Conservation (phyloP, 2,113 vertebrate genomes). For the Podilymbus podiceps region DNA sequence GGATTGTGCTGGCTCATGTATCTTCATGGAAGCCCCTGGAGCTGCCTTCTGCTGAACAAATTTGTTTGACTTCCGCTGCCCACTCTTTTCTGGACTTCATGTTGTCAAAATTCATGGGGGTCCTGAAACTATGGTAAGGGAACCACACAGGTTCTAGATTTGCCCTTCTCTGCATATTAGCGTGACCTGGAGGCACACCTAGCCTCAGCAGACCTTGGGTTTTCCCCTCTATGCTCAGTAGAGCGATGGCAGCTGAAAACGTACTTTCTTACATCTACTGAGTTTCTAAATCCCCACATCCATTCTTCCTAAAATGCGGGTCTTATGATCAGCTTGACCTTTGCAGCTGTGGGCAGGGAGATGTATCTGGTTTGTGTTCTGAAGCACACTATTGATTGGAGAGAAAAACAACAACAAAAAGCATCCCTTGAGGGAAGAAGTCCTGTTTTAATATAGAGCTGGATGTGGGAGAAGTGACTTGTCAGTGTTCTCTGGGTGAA, state of each 20-base stretch:
- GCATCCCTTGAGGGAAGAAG: background rate
- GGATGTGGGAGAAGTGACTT: background rate
- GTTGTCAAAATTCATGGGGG: background rate
- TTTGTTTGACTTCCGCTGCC: background rate
- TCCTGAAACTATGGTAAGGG: background rate
- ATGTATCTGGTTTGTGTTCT: background rate
- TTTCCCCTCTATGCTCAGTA: background rate
- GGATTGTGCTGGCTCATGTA: background rate
- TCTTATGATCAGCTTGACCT: background rate
- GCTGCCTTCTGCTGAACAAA: background rate
- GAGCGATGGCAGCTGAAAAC: background rate
- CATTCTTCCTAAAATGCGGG: background rate
- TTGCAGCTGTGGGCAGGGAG: background rate
- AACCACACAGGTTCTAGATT: accelerated
- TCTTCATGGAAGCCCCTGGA: background rate
- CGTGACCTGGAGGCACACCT: accelerated
- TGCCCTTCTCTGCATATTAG: background rate
- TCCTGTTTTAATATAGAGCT: background rate
- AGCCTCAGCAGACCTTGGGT: accelerated
- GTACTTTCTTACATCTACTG: accelerated
- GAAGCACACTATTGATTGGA: background rate
- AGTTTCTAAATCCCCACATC: background rate
- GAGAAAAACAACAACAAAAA: background rate
- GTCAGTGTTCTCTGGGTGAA: background rate
- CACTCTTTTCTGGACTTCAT: accelerated